Evolutionary conservation across 2,113 vertebrate species (phyloP).

Genomic region (Seriola aureovittata): DNA sequence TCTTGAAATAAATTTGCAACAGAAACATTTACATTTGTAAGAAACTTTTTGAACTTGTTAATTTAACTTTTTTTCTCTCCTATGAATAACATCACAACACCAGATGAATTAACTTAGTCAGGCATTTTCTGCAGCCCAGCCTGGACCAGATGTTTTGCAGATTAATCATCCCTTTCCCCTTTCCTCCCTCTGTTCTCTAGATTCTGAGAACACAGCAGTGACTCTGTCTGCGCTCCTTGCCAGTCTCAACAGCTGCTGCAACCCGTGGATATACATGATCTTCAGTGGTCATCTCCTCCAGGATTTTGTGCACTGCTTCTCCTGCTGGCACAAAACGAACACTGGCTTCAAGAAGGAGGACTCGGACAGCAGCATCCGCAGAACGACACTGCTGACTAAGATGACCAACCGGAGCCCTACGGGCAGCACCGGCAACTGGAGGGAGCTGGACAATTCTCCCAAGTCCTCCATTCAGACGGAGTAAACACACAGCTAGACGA

Average conservation of each 20-base stretch:
- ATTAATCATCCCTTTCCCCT: conserved; percentile 54
- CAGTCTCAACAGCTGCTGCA: conserved; percentile 97
- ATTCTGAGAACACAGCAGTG: conserved; percentile 91
- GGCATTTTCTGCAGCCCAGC: conserved; percentile 13
- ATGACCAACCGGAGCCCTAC: conserved; percentile 89
- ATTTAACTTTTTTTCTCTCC: background rate
- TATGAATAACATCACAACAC: background rate
- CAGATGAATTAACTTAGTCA: conserved; percentile 9
- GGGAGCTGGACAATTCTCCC: conserved; percentile 83
- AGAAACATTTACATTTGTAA: background rate
- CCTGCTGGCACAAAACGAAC: conserved; percentile 84
- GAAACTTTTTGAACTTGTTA: background rate
- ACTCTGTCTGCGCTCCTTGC: conserved; percentile 93
- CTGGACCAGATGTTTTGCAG: conserved; percentile 50
- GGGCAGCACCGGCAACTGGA: conserved; percentile 87
- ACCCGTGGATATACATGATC: conserved; percentile 99
- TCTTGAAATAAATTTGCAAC: background rate
- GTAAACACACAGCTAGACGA: conserved; percentile 60
- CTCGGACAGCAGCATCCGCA: conserved; percentile 90
- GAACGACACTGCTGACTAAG: conserved; percentile 89
- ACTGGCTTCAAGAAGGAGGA: conserved; percentile 89
- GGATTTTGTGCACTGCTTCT: conserved; percentile 90
- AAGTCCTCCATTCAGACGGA: conserved; percentile 84
- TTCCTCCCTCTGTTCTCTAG: conserved; percentile 74
- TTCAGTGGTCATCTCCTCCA: conserved; percentile 97